Base-by-base conservation (phyloP, 1,140 invertebrate genomes). In the Muscidifurax raptorellus region DNA sequence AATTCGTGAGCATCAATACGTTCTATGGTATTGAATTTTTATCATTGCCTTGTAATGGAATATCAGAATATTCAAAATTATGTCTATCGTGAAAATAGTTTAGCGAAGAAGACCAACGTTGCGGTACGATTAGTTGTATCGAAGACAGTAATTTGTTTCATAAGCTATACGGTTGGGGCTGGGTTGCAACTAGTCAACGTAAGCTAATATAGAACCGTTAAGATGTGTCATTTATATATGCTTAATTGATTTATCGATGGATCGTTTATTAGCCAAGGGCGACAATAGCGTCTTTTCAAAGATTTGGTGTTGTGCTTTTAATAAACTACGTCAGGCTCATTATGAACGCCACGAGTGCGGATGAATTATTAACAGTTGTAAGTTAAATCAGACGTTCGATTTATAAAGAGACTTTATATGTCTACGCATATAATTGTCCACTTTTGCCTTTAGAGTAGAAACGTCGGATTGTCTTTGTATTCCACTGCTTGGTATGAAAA, bases 311-410 rank as follows among this genome's bases (percentile, higher is more conserved):
- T 28, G 64, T 79, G 27, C 30, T 79, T 5, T 79, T 79, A 25
- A 40, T 79, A 40, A 79, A 79, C 67, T 79, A 66, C 40, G 32
- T 79, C 5, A 67, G 77, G n/a, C 64, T 79, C 3, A 67, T 66
- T 9, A 40, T 79, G 27, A 25, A 7, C 25, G 64, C 64, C 22
- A 79, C 13, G 7, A 79, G 77, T 40, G 64, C 59, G 3, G 77
- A 79, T 27, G 77, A 66, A 27, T 25, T 79, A 27, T 36, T 32
- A 36, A 44, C n/a, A 13, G 22, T 13, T 2, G 77, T 79, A 67
- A 40, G 52, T 78, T 18, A 28, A 76, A 10, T 28, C 18, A n/a
- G 59, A 64, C 59, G 3, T 64, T 64, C 59, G 0, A 64, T 22
- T 64, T 64, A 64, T 22, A 64, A 64, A 22, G 5, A 64, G 12